phyloP scores from a whole-genome alignment of 2,888 invertebrate genomes.

The Epicampocera succincta region DNA sequence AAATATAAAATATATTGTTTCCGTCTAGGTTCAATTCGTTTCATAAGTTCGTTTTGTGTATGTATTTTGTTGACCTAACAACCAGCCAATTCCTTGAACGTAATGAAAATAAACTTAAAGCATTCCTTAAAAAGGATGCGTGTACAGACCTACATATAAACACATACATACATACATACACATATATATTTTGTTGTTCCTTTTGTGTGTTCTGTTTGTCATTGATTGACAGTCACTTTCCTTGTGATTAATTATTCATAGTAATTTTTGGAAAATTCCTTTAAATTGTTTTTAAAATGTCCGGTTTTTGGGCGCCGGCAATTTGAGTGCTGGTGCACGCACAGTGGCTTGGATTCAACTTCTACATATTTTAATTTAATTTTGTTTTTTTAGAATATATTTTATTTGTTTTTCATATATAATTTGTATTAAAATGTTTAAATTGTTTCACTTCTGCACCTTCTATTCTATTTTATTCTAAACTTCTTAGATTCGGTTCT shows the following conservation, averaged over 20 bases:
- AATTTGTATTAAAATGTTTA: too few species aligned
- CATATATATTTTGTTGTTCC: background rate
- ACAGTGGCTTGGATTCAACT: background rate
- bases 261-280: too few species aligned
- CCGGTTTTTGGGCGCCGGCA: too few species aligned
- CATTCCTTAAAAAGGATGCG: slow-evolving; percentile 27
- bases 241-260: background rate
- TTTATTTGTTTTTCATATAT: background rate
- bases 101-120: slow-evolving; percentile 21
- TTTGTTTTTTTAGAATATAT: background rate
- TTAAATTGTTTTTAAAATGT: too few species aligned
- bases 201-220: background rate
- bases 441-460: too few species aligned
- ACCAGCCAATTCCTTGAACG: slow-evolving; percentile 64
- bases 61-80: slow-evolving; percentile 71
- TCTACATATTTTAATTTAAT: background rate
- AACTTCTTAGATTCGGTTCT: too few species aligned
- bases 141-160: too few species aligned
- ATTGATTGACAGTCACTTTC: too few species aligned
- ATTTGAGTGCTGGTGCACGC: too few species aligned
- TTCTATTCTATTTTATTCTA: too few species aligned
- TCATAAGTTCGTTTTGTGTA: slow-evolving; percentile 43
- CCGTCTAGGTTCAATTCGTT: background rate
- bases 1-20: background rate
- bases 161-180: background rate